Conservation (phyloP, 1,140 invertebrate genomes). For the Drosophila littoralis region DNA sequence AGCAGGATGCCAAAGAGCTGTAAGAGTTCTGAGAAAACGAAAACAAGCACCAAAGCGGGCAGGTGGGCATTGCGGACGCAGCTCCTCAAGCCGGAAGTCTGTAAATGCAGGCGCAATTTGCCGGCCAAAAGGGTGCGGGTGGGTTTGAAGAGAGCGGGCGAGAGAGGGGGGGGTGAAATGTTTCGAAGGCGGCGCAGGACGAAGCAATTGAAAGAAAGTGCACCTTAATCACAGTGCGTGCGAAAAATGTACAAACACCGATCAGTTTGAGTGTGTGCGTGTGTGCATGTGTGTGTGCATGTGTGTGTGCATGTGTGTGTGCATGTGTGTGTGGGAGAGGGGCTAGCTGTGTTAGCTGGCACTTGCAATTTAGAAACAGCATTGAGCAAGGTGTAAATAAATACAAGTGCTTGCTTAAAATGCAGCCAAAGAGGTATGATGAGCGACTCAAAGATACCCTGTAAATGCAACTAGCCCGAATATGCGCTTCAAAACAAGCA, state of each 20-base stretch:
- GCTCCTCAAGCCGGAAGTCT: conserved; percentile 1
- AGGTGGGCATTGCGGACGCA: background rate
- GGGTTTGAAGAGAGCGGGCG: background rate
- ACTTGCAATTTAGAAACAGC: conserved; percentile 13
- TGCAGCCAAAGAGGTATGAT: background rate
- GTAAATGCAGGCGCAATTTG: conserved; percentile 9
- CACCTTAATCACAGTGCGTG: conserved; percentile 12
- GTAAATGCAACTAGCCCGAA: background rate
- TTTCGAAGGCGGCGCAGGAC: background rate
- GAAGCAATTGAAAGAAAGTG: background rate
- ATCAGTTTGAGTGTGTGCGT: background rate
- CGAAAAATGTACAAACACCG: background rate
- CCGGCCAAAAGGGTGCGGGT: background rate
- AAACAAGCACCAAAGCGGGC: background rate
- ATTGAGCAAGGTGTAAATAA: conserved; percentile 20
- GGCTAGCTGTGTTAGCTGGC: background rate
- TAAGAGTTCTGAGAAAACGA: background rate
- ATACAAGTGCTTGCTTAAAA: conserved; percentile 4
- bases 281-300: background rate
- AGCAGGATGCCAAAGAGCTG: conserved; percentile 4
- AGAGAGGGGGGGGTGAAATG: background rate
- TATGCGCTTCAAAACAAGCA: no score
- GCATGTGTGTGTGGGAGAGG: background rate
- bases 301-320: no score
- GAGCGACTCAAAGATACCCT: background rate